phyloP scores from a whole-genome alignment of 1,140 invertebrate genomes.

The Trypoxylus dichotomus region DNA sequence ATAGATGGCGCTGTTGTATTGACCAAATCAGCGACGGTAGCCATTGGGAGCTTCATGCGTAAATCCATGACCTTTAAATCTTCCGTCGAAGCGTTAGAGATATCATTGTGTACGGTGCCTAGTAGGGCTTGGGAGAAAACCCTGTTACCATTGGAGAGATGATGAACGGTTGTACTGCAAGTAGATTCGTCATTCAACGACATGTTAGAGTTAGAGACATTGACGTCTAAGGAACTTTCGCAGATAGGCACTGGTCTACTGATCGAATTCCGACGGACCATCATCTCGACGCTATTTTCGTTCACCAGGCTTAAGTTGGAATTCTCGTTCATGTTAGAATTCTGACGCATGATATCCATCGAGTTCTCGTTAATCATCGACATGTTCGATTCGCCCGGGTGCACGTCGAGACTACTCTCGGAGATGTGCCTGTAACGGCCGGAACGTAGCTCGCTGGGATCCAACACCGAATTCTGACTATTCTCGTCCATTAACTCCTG shows the following conservation, averaged over 20 bases:
- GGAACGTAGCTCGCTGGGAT: conserved; percentile 43
- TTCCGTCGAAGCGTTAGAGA: conserved; percentile 20
- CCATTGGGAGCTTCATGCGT: conserved; percentile 50
- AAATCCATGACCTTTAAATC: conserved; percentile 52
- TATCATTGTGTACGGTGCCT: not conserved
- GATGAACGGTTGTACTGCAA: conserved; percentile 36
- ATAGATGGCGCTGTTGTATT: conserved; percentile 56
- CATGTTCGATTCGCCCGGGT: conserved; percentile 51
- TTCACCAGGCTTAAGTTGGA: conserved; percentile 52
- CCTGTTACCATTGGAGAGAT: conserved; percentile 25
- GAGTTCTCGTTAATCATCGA: conserved; percentile 56
- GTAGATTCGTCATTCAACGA: conserved; percentile 37
- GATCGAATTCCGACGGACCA: conserved; percentile 41
- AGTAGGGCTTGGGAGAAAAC: conserved; percentile 33
- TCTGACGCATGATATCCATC: conserved; percentile 50
- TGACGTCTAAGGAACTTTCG: conserved; percentile 41
- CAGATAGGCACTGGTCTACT: conserved; percentile 31
- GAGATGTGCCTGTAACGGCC: conserved; percentile 49
- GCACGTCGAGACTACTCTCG: conserved; percentile 53
- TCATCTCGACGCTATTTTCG: conserved; percentile 48
- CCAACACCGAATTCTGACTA: conserved; percentile 62
- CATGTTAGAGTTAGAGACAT: conserved; percentile 36
- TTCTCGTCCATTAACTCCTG: conserved; percentile 72
- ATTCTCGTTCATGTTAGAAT: conserved; percentile 55
- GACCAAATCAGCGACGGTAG: conserved; percentile 52